These are phyloP conservation scores for Epinephelus awoara DNA, from an alignment of 2,797 vertebrate genomes.

Conservation along the genomic window DNA sequence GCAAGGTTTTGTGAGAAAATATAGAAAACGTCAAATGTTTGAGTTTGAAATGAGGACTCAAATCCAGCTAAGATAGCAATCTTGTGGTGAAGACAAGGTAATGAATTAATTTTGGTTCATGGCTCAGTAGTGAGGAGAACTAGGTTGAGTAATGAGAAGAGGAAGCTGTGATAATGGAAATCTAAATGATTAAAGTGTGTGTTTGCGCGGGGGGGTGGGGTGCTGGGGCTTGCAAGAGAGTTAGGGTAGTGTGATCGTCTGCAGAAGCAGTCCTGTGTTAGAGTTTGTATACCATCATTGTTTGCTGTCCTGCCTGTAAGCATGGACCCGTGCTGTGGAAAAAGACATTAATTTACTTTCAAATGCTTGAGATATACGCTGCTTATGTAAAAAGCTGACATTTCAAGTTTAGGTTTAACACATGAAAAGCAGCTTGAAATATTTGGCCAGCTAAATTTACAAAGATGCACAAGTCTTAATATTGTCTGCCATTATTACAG, in stretches of 20 bases:
- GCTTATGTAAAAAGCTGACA: background rate
- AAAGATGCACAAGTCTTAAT: background rate
- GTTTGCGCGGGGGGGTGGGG: conserved; percentile 49
- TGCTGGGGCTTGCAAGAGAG: conserved; percentile 23
- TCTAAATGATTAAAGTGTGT: conserved; percentile 79
- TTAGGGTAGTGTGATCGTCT: conserved; percentile 10
- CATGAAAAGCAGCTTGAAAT: background rate
- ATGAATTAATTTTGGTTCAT: conserved; percentile 81
- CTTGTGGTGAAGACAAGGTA: conserved; percentile 73
- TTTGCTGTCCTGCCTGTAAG: background rate
- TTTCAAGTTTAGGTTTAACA: background rate
- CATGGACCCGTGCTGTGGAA: conserved; percentile 2
- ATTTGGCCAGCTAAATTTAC: background rate
- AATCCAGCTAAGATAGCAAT: conserved; percentile 72
- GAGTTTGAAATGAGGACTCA: conserved; percentile 71
- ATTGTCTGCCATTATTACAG: background rate
- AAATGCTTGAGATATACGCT: background rate
- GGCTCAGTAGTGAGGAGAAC: conserved; percentile 74
- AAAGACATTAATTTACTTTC: background rate
- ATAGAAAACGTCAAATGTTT: conserved; percentile 64
- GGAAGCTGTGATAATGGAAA: conserved; percentile 81
- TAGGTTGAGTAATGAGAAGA: conserved; percentile 79
- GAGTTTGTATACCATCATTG: conserved; percentile 9
- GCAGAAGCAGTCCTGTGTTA: background rate
- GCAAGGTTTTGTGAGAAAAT: conserved; percentile 59